phyloP scores from a whole-genome alignment of 1,140 invertebrate genomes.

The Chelonus insularis region DNA sequence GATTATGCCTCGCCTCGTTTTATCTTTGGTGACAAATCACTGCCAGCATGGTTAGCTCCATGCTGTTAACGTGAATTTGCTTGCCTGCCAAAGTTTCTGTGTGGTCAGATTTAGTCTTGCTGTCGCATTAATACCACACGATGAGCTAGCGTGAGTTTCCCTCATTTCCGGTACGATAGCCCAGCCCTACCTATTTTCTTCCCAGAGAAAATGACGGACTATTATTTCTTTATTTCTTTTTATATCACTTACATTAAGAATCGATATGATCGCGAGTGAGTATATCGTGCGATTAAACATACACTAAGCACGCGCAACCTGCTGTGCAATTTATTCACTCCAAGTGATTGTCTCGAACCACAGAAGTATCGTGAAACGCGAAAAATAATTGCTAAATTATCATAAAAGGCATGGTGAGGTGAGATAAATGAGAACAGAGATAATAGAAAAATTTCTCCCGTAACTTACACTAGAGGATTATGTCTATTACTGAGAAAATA shows the following conservation, averaged over 20 bases:
- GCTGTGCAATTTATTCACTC: neutral
- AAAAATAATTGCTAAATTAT: neutral
- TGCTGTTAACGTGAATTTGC: slow-evolving; percentile 10
- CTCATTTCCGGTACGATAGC: slow-evolving; percentile 30
- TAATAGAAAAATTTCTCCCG: no score
- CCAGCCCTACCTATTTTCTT: slow-evolving; percentile 2
- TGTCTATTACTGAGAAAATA: no score
- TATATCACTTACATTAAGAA: slow-evolving; percentile 18
- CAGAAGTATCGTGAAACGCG: neutral
- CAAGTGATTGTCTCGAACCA: neutral
- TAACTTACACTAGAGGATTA: no score
- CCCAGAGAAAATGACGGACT: slow-evolving; percentile 15
- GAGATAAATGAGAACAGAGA: no score
- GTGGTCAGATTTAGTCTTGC: neutral
- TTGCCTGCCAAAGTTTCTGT: neutral
- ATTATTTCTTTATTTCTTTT: slow-evolving; percentile 23
- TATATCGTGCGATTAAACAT: no score
- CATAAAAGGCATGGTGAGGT: neutral
- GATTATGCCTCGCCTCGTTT: slow-evolving; percentile 16
- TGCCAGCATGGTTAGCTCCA: neutral
- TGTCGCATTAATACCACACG: neutral
- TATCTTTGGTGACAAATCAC: slow-evolving; percentile 16
- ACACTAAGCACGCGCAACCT: no score
- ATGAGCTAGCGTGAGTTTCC: slow-evolving; percentile 36
- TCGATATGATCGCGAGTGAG: slow-evolving; percentile 17